A percentile compares a stretch with the other conserved stretches of the same genome.
Conservation (phyloP, 2,113 vertebrate species). For the Pitta sordida region DNA sequence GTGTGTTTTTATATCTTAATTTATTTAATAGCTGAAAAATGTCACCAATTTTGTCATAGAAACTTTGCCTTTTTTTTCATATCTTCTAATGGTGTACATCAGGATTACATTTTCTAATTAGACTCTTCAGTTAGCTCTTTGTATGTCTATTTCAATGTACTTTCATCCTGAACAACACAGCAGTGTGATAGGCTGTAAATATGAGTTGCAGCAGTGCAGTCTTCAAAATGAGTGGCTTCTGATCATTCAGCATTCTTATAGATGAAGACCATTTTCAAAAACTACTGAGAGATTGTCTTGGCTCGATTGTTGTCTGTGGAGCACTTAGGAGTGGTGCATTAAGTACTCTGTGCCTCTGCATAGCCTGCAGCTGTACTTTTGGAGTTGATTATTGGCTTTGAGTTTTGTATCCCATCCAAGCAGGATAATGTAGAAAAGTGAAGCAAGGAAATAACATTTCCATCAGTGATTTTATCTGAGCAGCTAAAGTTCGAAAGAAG, state of each 20-base stretch:
- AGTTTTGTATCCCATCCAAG: neutral
- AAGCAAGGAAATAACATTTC: neutral
- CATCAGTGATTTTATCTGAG: neutral
- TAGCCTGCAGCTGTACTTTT: neutral
- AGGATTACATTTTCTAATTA: neutral
- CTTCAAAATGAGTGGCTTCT: neutral
- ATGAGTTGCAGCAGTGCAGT: neutral
- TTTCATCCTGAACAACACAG: neutral
- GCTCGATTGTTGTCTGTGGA: neutral
- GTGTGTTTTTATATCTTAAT: neutral
- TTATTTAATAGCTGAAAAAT: neutral
- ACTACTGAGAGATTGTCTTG: neutral
- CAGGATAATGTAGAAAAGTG: neutral
- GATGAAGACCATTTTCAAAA: neutral
- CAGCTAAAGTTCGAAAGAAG: neutral
- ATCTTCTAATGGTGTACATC: neutral
- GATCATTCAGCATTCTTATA: neutral
- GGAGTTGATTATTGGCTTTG: neutral
- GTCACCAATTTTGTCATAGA: neutral
- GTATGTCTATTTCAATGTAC: accelerated
- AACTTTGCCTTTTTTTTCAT: neutral
- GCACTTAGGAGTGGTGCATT: neutral
- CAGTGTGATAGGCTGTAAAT: accelerated
- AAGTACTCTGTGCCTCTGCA: neutral
- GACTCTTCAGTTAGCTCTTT: neutral